Conservation (phyloP, 2,797 vertebrate species). For the Pantherophis vulpinus region DNA sequence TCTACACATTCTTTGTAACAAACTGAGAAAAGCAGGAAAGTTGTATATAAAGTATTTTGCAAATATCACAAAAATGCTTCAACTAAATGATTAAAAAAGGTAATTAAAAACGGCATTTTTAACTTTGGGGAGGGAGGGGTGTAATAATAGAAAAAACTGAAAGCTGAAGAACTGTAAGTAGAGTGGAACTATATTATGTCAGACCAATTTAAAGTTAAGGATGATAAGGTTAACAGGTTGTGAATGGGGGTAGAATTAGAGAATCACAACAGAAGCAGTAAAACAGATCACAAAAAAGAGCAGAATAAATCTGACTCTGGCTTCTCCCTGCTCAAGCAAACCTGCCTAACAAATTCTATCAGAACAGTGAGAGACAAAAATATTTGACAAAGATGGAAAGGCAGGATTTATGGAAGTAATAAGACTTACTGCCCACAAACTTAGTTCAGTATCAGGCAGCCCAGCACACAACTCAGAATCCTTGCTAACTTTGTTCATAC, state of each 20-base stretch:
- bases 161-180: not conserved
- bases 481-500: not conserved
- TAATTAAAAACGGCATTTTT: not conserved
- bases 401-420: not conserved
- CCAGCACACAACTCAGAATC: not conserved
- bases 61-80: not conserved
- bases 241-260: not conserved
- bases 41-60: not conserved
- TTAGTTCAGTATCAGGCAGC: not conserved
- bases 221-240: not conserved
- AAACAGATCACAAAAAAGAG: not conserved
- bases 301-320: not conserved
- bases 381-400: not conserved
- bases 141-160: not conserved
- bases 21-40: not conserved
- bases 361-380: not conserved
- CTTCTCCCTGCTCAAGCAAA: not conserved
- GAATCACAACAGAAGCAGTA: not conserved
- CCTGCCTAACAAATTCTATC: not conserved
- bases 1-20: not conserved
- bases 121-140: not conserved
- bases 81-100: not conserved
- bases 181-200: not conserved
- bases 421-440: not conserved
- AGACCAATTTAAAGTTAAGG: not conserved